phyloP scores from a whole-genome alignment of 2,113 vertebrate species.

The Plecturocebus donacophilus region DNA sequence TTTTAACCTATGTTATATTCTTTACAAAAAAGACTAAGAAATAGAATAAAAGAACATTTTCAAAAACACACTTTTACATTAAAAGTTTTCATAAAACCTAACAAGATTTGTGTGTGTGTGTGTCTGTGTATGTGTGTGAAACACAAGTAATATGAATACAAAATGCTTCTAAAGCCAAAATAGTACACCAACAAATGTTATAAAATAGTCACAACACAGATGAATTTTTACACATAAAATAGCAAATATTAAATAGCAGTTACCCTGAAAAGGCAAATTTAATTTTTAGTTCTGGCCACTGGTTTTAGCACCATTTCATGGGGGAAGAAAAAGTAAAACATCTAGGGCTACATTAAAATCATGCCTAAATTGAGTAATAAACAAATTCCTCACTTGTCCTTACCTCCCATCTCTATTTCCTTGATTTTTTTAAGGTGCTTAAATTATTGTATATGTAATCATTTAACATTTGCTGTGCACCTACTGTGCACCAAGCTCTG shows the following conservation, averaged over 20 bases:
- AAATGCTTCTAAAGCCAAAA: conserved; percentile 15
- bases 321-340: background rate
- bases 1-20: background rate
- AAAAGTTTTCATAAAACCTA: background rate
- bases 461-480: background rate
- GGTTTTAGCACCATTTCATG: background rate
- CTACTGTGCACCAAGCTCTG: background rate
- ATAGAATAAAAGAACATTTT: background rate
- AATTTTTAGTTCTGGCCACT: background rate
- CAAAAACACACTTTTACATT: background rate
- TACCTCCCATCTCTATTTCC: background rate
- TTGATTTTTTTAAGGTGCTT: background rate
- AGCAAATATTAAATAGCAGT: background rate
- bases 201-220: background rate
- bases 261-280: background rate
- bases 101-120: background rate
- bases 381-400: background rate
- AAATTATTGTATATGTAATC: background rate
- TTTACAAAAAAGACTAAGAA: conserved; percentile 18
- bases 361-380: background rate
- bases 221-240: background rate
- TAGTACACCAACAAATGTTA: background rate
- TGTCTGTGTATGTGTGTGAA: background rate
- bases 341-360: background rate
- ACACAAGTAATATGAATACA: background rate